Percentiles rank a stretch among this genome's conserved stretches.
Evolutionary conservation across 2,113 vertebrate genomes (phyloP).

Genomic region (Paramisgurnus dabryanus): DNA sequence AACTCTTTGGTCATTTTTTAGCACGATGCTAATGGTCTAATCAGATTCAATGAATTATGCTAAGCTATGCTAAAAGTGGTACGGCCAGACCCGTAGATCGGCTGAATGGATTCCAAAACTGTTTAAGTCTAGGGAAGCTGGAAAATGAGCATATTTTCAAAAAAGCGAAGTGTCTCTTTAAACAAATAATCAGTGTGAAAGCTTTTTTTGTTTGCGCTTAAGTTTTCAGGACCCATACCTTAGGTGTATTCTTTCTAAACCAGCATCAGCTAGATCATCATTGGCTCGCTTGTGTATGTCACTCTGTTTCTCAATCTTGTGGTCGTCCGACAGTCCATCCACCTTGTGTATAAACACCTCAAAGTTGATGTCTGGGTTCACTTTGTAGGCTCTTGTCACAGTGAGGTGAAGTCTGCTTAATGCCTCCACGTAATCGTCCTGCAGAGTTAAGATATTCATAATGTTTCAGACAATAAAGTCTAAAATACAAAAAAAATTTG

Average conservation of each 20-base stretch:
- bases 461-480: not conserved
- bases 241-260: slow-evolving; percentile 88
- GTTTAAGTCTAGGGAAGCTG: too few relatives aligned
- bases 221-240: slow-evolving; percentile 70
- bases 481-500: not conserved
- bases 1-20: too few relatives aligned
- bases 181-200: too few relatives aligned
- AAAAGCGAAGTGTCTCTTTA: too few relatives aligned
- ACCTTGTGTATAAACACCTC: slow-evolving; percentile 98
- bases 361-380: slow-evolving; percentile 93
- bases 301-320: slow-evolving; percentile 93
- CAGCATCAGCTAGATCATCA: slow-evolving; percentile 87
- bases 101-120: too few relatives aligned
- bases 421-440: slow-evolving; percentile 95
- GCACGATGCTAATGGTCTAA: too few relatives aligned
- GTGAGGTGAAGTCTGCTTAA: slow-evolving; percentile 89
- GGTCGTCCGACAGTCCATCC: slow-evolving; percentile 91
- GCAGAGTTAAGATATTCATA: not conserved
- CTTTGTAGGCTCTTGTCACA: slow-evolving; percentile 90
- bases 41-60: too few relatives aligned
- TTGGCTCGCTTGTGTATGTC: slow-evolving; percentile 93
- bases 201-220: too few relatives aligned
- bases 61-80: too few relatives aligned
- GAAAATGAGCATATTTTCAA: too few relatives aligned
- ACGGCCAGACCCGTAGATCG: too few relatives aligned